A percentile compares a stretch with the other conserved stretches of the same genome.
phyloP scores from a whole-genome alignment of 1,140 invertebrate genomes.

The Drosophila sechellia region DNA sequence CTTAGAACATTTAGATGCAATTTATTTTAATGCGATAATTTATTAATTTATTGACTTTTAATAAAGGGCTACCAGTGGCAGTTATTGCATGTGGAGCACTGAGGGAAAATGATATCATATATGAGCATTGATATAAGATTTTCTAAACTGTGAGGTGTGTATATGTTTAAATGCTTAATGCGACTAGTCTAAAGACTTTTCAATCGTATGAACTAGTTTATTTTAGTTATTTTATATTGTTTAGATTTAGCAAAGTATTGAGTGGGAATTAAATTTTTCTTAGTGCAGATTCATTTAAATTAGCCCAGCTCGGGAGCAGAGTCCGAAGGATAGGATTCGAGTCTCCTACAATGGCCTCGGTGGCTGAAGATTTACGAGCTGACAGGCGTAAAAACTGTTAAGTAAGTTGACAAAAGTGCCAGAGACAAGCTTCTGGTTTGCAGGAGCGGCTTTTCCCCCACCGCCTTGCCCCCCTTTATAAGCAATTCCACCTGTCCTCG shows the following conservation, averaged over 20 bases:
- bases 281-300: slow-evolving; percentile 38
- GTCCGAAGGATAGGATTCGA: slow-evolving; percentile 27
- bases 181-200: too few relatives aligned
- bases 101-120: background rate
- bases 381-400: slow-evolving; percentile 83
- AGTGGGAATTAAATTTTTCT: background rate
- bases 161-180: too few relatives aligned
- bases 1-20: slow-evolving; percentile 84
- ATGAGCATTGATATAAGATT: too few relatives aligned
- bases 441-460: slow-evolving; percentile 21
- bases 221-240: background rate
- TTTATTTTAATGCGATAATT: slow-evolving; percentile 84
- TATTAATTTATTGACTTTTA: slow-evolving; percentile 85
- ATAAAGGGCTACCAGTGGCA: slow-evolving; percentile 52
- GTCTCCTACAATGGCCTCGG: slow-evolving; percentile 46
- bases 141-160: too few relatives aligned
- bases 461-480: slow-evolving; percentile 1
- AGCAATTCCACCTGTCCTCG: slow-evolving; percentile 71
- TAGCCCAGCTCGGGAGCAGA: slow-evolving; percentile 27
- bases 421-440: slow-evolving; percentile 64
- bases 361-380: slow-evolving; percentile 77
- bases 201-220: too few relatives aligned
- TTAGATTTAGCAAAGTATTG: too few relatives aligned
- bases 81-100: slow-evolving; percentile 1
- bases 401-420: slow-evolving; percentile 79